Evolutionary conservation across 2,888 invertebrate genomes (phyloP).

Genomic region (Nomada flava): DNA sequence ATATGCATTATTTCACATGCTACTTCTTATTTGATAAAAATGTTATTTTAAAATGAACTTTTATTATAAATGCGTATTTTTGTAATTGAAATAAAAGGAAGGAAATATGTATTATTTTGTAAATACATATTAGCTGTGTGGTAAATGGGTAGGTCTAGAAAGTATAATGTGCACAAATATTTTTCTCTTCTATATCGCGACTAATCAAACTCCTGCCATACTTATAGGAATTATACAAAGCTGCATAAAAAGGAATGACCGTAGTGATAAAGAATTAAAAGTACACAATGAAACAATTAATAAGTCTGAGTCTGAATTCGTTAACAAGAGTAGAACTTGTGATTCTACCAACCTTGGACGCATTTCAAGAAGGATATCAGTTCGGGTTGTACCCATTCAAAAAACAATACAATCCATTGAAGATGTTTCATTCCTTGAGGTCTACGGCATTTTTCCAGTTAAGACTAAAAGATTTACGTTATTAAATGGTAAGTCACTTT

Average conservation of each 20-base stretch:
- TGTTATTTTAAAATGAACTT: slow-evolving; percentile 22
- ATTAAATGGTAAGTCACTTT: slow-evolving; percentile 49
- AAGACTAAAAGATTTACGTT: slow-evolving; percentile 57
- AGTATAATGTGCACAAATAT: slow-evolving; percentile 2
- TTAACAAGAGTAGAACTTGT: slow-evolving; percentile 23
- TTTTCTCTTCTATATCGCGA: neutral
- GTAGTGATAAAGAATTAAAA: slow-evolving; percentile 52
- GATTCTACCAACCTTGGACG: slow-evolving; percentile 47
- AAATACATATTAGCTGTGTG: slow-evolving; percentile 38
- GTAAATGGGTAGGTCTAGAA: slow-evolving; percentile 86
- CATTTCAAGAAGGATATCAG: slow-evolving; percentile 70
- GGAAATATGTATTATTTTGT: slow-evolving; percentile 23
- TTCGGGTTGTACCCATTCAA: slow-evolving; percentile 76
- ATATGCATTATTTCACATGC: slow-evolving; percentile 14
- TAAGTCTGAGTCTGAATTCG: slow-evolving; percentile 21
- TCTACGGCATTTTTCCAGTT: slow-evolving; percentile 74
- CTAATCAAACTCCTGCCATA: slow-evolving; percentile 81
- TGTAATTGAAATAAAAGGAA: slow-evolving; percentile 35
- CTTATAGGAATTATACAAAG: slow-evolving; percentile 73
- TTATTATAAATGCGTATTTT: slow-evolving; percentile 3
- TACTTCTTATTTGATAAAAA: slow-evolving; percentile 5
- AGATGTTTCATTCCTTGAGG: slow-evolving; percentile 75
- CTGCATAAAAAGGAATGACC: slow-evolving; percentile 67
- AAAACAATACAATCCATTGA: slow-evolving; percentile 62
- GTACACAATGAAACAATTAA: slow-evolving; percentile 14